Evolutionary conservation across 2,888 invertebrate genomes (phyloP).

Genomic region (Timandra comae): DNA sequence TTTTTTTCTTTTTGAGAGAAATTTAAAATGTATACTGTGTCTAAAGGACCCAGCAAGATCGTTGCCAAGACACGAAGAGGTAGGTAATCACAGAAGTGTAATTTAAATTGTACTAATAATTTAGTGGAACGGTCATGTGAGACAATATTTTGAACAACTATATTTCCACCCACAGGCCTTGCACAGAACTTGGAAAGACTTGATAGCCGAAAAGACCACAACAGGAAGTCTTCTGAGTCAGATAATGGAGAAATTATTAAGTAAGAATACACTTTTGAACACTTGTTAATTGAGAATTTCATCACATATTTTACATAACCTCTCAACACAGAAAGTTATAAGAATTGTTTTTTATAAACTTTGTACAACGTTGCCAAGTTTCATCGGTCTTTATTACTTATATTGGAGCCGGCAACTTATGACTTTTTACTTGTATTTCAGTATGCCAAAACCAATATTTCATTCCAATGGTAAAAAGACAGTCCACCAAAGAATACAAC

Average conservation of each 20-base stretch:
- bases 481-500: conserved; percentile 77
- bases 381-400: too few relatives aligned
- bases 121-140: conserved; percentile 25
- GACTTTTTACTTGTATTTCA: conserved; percentile 48
- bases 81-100: conserved; percentile 31
- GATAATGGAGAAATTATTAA: conserved; percentile 81
- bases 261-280: conserved; percentile 55
- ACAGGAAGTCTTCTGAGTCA: conserved; percentile 81
- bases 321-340: conserved; percentile 29
- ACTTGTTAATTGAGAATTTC: conserved; percentile 42
- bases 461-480: conserved; percentile 81
- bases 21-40: conserved; percentile 89
- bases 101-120: conserved; percentile 10
- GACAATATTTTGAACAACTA: conserved; percentile 34
- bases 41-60: conserved; percentile 91
- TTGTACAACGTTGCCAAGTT: conserved; percentile 6
- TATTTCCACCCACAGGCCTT: conserved; percentile 77
- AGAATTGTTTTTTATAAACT: conserved; percentile 15
- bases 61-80: conserved; percentile 91
- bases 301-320: conserved; percentile 73
- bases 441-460: conserved; percentile 89
- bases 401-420: too few relatives aligned
- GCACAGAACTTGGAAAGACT: conserved; percentile 88
- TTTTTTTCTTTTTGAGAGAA: conserved; percentile 55
- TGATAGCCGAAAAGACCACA: conserved; percentile 83